Percentiles rank a stretch among this genome's conserved stretches.
Evolutionary conservation across 2,888 invertebrate genomes (phyloP).

Genomic region (Anodontia alba): DNA sequence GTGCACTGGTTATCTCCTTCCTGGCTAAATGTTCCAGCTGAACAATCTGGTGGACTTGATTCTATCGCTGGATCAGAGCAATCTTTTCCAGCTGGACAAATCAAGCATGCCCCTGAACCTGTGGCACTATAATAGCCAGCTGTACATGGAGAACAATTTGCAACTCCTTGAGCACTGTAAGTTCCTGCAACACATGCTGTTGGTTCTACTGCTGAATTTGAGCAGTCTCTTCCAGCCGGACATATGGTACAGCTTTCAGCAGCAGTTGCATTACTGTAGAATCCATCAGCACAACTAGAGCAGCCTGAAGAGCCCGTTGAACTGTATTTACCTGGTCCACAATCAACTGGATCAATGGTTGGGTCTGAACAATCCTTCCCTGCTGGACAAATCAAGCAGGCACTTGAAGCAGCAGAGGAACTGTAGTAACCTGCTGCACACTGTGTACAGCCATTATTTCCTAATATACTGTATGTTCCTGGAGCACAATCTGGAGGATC

Average conservation of each 20-base stretch:
- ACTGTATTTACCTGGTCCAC: conserved; percentile 63
- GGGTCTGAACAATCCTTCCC: conserved; percentile 54
- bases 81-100: conserved; percentile 56
- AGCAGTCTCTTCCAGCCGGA: conserved; percentile 39
- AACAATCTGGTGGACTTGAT: conserved; percentile 68
- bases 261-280: conserved; percentile 29
- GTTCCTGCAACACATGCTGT: conserved; percentile 44
- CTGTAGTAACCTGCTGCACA: conserved; percentile 60
- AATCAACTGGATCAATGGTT: conserved; percentile 31
- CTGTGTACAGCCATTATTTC: background rate
- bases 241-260: conserved; percentile 41
- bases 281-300: conserved; percentile 53
- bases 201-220: conserved; percentile 14
- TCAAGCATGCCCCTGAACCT: conserved; percentile 31
- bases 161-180: conserved; percentile 54
- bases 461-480: conserved; percentile 50
- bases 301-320: conserved; percentile 52
- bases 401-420: conserved; percentile 58
- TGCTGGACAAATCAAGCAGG: conserved; percentile 75
- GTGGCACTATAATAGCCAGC: conserved; percentile 40
- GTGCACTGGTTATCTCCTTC: conserved; percentile 73
- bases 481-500: conserved; percentile 28
- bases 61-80: conserved; percentile 42
- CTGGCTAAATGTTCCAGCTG: conserved; percentile 73
- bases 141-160: conserved; percentile 35